These are phyloP conservation scores for Lobophora halterata DNA, from an alignment of 2,888 invertebrate genomes.

Conservation along the genomic window DNA sequence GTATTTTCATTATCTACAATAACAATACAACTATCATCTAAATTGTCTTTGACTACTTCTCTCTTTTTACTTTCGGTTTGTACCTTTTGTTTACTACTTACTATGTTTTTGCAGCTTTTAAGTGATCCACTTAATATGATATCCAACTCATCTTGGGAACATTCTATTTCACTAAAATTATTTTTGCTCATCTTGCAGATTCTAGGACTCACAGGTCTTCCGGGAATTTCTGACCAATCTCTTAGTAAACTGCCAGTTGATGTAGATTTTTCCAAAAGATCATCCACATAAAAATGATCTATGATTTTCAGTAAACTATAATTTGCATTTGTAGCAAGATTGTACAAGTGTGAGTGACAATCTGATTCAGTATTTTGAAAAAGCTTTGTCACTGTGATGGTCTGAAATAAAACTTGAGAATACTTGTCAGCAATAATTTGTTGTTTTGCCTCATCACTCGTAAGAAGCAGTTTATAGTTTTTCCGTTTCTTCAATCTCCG, in stretches of 20 bases:
- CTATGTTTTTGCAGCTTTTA: constrained; percentile 43
- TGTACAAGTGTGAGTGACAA: constrained; percentile 39
- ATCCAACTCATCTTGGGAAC: constrained; percentile 60
- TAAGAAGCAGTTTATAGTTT: constrained; percentile 52
- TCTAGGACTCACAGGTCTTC: constrained; percentile 81
- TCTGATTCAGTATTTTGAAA: constrained; percentile 17
- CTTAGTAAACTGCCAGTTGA: constrained; percentile 76
- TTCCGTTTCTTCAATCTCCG: constrained; percentile 44
- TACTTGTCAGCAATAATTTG: constrained; percentile 59
- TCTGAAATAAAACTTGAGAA: constrained; percentile 55
- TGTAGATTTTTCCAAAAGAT: constrained; percentile 64
- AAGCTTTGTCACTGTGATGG: constrained; percentile 28
- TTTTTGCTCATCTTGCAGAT: constrained; percentile 34
- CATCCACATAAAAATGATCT: constrained; percentile 65
- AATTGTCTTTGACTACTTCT: not conserved
- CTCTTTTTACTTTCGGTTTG: not conserved
- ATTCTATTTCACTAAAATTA: constrained; percentile 55
- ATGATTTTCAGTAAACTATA: constrained; percentile 52
- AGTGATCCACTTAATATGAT: constrained; percentile 59
- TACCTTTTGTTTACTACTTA: constrained; percentile 32
- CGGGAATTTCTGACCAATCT: constrained; percentile 83
- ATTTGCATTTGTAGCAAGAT: constrained; percentile 48
- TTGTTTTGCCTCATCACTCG: constrained; percentile 49
- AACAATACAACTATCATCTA: constrained; percentile 11
- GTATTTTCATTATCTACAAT: constrained; percentile 11